phyloP scores from a whole-genome alignment of 2,797 vertebrate genomes.

The Tangara arthus region DNA sequence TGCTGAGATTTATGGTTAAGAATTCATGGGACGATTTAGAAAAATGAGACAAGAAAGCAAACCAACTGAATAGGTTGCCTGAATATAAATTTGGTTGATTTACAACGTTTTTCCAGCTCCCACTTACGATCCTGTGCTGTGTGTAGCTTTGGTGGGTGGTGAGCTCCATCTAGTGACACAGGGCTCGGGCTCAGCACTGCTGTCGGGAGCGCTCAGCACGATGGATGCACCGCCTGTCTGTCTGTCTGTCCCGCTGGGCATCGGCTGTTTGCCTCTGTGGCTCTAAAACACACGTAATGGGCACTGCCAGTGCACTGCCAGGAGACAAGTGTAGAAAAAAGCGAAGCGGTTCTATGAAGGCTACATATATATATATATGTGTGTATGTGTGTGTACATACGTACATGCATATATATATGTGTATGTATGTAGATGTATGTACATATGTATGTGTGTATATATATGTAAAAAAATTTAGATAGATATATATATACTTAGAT shows the following conservation, averaged over 20 bases:
- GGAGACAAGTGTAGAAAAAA: neutral
- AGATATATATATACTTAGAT: neutral
- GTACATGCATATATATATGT: neutral
- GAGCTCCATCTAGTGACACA: slow-evolving; percentile 62
- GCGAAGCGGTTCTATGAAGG: neutral
- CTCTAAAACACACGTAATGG: neutral
- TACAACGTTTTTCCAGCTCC: neutral
- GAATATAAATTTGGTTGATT: neutral
- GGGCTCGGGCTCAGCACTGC: rapidly evolving
- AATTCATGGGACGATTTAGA: neutral
- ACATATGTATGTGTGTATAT: neutral
- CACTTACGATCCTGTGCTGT: rapidly evolving
- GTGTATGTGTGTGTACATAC: rapidly evolving
- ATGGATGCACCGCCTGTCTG: too few relatives aligned
- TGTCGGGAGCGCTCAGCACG: neutral
- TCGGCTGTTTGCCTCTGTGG: neutral
- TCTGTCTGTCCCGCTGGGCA: neutral
- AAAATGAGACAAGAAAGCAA: neutral
- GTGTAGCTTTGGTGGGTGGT: neutral
- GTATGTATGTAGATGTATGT: neutral
- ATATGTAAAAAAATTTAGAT: neutral
- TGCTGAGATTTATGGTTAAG: neutral
- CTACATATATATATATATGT: neutral
- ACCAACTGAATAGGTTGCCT: neutral
- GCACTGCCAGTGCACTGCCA: neutral